Percentiles rank a stretch among this genome's conserved stretches.
phyloP scores from a whole-genome alignment of 2,888 invertebrate species.

The Agelastica alni region DNA sequence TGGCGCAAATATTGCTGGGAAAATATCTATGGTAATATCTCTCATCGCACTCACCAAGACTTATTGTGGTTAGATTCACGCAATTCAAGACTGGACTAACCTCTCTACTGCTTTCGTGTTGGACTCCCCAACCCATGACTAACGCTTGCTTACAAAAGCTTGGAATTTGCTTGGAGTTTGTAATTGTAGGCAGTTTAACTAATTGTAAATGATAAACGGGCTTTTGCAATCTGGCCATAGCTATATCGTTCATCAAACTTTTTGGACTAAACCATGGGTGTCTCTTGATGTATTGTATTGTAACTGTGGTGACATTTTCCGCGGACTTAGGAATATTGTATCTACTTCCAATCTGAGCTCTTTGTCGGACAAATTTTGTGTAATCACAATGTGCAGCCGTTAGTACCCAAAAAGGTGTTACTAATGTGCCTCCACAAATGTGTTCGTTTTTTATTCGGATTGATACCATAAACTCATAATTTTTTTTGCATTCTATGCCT shows the following conservation, averaged over 20 bases:
- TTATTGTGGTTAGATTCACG: background rate
- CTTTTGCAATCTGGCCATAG: background rate
- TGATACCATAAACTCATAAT: background rate
- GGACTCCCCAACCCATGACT: background rate
- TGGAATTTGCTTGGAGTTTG: background rate
- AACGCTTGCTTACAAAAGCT: background rate
- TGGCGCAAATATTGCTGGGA: background rate
- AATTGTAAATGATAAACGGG: background rate
- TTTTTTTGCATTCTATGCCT: background rate
- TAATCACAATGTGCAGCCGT: background rate
- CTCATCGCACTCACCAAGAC: background rate
- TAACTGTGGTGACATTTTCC: background rate
- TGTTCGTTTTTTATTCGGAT: background rate
- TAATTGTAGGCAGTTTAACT: background rate
- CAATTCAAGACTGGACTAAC: background rate
- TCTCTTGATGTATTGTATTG: background rate
- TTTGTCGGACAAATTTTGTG: background rate
- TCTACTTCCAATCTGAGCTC: background rate
- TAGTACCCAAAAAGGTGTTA: background rate
- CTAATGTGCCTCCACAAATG: background rate
- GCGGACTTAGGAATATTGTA: background rate
- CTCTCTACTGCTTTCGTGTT: too few relatives aligned
- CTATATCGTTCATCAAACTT: background rate
- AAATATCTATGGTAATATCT: background rate
- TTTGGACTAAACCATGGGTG: background rate